Conservation (phyloP, 2,797 vertebrate genomes). For the Leontocebus nigricollis region DNA sequence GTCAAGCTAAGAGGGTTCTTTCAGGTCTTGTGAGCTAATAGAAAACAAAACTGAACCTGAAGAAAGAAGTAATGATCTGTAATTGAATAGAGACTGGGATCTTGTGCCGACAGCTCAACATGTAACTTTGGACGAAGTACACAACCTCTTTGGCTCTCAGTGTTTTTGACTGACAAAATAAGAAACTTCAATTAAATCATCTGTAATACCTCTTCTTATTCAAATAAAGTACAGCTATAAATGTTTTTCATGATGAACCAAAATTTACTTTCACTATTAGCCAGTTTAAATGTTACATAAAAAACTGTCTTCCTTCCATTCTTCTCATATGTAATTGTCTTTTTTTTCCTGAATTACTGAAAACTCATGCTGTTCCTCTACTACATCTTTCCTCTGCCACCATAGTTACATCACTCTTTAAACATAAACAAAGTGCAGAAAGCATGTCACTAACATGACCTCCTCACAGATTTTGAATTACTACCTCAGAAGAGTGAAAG, state of each 20-base stretch:
- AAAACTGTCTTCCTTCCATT: neutral
- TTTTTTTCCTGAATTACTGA: neutral
- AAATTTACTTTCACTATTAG: neutral
- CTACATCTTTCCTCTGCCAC: neutral
- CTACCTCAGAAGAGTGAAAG: neutral
- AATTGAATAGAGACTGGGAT: neutral
- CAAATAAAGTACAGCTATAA: neutral
- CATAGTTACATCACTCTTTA: neutral
- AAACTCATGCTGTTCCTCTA: neutral
- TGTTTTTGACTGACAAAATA: neutral
- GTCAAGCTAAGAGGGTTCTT: neutral
- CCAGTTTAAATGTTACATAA: neutral
- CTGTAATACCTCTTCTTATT: neutral
- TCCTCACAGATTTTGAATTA: neutral
- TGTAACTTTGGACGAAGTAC: neutral
- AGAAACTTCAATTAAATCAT: neutral
- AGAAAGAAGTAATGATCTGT: neutral
- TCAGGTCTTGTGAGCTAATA: neutral
- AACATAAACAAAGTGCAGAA: neutral
- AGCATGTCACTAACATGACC: neutral
- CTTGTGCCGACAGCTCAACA: neutral
- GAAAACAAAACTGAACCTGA: neutral
- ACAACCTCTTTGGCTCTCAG: neutral
- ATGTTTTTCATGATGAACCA: neutral
- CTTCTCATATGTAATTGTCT: neutral